Evolutionary conservation across 2,888 invertebrate species (phyloP), one percentile per base, ranked within the genome.

Genomic region (Stegophylla sp.): DNA sequence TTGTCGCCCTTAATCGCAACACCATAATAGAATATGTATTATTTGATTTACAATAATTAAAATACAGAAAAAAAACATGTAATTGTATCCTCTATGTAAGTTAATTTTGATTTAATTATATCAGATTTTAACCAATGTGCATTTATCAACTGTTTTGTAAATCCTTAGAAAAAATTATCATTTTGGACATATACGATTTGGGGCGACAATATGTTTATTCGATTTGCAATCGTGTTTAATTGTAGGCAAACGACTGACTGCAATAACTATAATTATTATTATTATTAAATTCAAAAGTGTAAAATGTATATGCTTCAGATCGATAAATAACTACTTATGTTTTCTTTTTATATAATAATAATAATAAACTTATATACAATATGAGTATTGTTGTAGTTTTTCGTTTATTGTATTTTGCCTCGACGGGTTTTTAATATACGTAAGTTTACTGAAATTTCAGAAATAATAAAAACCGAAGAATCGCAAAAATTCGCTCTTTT

Each of bases 211-310:
- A n/a, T n/a, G 34, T 34, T 5, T 74, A 63, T 74, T 74, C 41
- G 0, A 74, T 48, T 74, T 48, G 28, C 61, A 34, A 74, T 63
- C 48, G 20, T 74, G 28, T 34, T 63, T 63, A 34, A 34, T 34
- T 63, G 74, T 74, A 74, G 74, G 2, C 63, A 74, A 74, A 74
- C 74, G 74, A 74, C 74, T 72, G 72, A 72, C 72, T 63, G 74
- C 45, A 72, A 56, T 72, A 56, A 56, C 23, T 43, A 43, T 64
- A 20, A 41, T n/a, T n/a, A 23, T 72, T n/a, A 20, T 13, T n/a
- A 48, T 5, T 34, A 20, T 12, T 45, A 34, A 5, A 34, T 34
- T 34, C 34, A 34, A 34, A 34, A 3, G 34, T 34, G 34, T 34
- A 26, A 45, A 5, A 34, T 34, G 34, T 0, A 64, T 34, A 51